phyloP scores from a whole-genome alignment of 1,140 invertebrate species.

The Drosophila gunungcola region DNA sequence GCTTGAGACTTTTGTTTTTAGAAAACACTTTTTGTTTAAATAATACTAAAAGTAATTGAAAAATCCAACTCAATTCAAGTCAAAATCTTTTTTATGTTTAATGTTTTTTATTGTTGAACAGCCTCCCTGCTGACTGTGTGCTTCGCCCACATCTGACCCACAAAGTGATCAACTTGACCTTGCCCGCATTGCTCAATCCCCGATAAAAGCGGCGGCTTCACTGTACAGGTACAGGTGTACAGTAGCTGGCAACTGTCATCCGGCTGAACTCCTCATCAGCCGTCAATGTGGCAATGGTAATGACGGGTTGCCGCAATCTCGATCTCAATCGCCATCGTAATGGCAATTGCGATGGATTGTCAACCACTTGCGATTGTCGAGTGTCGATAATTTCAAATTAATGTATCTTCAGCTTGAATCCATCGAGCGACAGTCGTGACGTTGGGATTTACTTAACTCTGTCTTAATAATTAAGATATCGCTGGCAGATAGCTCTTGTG shows the following conservation, averaged over 20 bases:
- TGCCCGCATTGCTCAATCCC: slow-evolving; percentile 34
- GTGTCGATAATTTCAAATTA: slow-evolving; percentile 69
- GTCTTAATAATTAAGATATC: slow-evolving; percentile 61
- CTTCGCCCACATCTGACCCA: slow-evolving; percentile 33
- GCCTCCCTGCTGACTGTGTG: neutral
- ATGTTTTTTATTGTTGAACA: slow-evolving; percentile 5
- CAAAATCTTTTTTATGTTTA: neutral
- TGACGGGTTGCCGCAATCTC: slow-evolving; percentile 43
- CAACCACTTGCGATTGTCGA: slow-evolving; percentile 50
- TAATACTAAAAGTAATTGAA: too few relatives aligned
- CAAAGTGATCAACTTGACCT: slow-evolving; percentile 42
- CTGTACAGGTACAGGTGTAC: slow-evolving; percentile 5
- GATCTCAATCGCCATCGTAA: slow-evolving; percentile 43
- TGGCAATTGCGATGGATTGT: slow-evolving; percentile 46
- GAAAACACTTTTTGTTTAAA: too few relatives aligned
- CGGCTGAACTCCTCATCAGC: slow-evolving; percentile 52
- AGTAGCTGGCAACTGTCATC: slow-evolving; percentile 33
- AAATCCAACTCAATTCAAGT: neutral
- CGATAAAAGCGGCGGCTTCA: slow-evolving; percentile 7
- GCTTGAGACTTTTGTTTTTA: too few relatives aligned
- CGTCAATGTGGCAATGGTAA: slow-evolving; percentile 72
- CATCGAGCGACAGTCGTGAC: slow-evolving; percentile 33
- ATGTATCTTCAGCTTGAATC: slow-evolving; percentile 54
- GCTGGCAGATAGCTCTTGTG: slow-evolving; percentile 11
- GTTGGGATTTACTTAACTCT: slow-evolving; percentile 46